Percentiles rank a stretch among this genome's conserved stretches.
These are phyloP conservation scores for Myrmecophaga tridactyla DNA, from an alignment of 2,113 vertebrate genomes.

Conservation along the genomic window DNA sequence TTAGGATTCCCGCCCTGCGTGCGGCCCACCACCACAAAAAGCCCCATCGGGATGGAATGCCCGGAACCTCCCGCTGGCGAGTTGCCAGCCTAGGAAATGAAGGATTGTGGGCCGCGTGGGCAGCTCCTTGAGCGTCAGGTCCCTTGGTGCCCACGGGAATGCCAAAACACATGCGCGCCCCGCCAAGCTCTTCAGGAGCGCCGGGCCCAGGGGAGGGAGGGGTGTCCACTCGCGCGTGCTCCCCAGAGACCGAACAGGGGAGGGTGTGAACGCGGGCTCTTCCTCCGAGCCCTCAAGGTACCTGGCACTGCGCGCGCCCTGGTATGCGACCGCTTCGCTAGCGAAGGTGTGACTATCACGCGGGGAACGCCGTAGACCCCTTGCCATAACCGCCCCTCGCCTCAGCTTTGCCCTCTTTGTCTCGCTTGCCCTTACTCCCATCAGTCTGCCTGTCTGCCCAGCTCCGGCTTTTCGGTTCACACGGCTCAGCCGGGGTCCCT, in stretches of 20 bases:
- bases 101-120: neutral
- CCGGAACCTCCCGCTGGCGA: neutral
- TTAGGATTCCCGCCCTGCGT: neutral
- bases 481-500: constrained; percentile 21
- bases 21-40: neutral
- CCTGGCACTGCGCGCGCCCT: neutral
- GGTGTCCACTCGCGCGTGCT: neutral
- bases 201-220: neutral
- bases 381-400: neutral
- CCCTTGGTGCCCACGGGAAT: neutral
- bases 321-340: neutral
- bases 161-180: neutral
- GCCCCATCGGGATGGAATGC: neutral
- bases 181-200: neutral
- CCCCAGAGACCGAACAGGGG: neutral
- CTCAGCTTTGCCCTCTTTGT: constrained; percentile 18
- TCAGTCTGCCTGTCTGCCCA: neutral
- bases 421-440: neutral
- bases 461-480: neutral
- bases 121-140: neutral
- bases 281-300: neutral
- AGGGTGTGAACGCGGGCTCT: neutral
- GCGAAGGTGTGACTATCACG: neutral
- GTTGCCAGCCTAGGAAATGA: neutral
- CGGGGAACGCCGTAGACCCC: neutral